Conservation (phyloP, 2,888 invertebrate genomes). For the Neuroscelio doddi region DNA sequence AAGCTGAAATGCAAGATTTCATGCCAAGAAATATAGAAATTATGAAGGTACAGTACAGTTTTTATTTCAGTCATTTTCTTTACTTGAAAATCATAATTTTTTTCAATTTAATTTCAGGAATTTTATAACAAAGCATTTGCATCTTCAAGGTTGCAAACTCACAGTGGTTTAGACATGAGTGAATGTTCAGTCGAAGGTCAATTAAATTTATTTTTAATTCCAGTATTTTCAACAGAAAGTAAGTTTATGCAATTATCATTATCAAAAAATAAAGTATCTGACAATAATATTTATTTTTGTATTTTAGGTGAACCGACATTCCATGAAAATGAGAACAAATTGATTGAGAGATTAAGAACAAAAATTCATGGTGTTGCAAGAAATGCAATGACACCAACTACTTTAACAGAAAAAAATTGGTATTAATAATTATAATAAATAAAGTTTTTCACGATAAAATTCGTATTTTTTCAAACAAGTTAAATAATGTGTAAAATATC, state of each 20-base stretch:
- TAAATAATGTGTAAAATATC: neutral
- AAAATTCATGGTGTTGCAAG: conserved; percentile 82
- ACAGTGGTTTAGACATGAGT: conserved; percentile 80
- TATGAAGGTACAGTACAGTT: conserved; percentile 74
- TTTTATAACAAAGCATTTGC: conserved; percentile 75
- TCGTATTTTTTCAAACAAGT: conserved; percentile 21
- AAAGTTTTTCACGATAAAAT: conserved; percentile 9
- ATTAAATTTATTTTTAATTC: conserved; percentile 81
- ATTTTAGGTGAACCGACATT: conserved; percentile 58
- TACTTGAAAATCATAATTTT: no score
- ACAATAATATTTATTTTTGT: neutral
- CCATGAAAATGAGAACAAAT: conserved; percentile 69
- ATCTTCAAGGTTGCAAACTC: conserved; percentile 78
- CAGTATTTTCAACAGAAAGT: conserved; percentile 75
- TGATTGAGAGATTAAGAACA: conserved; percentile 79
- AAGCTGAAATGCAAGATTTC: conserved; percentile 83
- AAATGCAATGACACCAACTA: conserved; percentile 81
- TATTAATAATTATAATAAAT: conserved; percentile 60
- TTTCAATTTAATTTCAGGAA: conserved; percentile 59
- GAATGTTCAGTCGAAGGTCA: conserved; percentile 76
- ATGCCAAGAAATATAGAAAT: conserved; percentile 75
- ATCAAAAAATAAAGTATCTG: neutral
- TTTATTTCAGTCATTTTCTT: neutral
- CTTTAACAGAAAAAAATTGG: conserved; percentile 88
- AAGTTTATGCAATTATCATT: conserved; percentile 21